These are phyloP conservation scores for Columba janthina DNA, from an alignment of 2,113 vertebrate species.

Conservation along the genomic window DNA sequence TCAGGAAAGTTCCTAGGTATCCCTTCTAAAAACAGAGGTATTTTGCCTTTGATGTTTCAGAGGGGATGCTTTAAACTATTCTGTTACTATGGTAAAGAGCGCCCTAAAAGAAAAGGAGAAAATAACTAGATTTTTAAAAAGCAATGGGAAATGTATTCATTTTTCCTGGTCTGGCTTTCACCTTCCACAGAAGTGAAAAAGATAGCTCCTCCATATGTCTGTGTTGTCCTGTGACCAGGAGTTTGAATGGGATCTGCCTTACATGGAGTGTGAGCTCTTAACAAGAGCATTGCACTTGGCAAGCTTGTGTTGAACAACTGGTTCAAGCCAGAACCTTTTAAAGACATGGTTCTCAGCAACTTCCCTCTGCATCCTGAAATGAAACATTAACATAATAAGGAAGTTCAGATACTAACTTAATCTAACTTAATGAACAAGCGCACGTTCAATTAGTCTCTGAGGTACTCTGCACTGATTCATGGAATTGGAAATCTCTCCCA, in stretches of 20 bases:
- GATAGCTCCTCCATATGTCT: background rate
- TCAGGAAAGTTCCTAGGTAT: background rate
- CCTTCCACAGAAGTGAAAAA: background rate
- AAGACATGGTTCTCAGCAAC: constrained; percentile 21
- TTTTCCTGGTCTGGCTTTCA: background rate
- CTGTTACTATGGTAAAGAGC: background rate
- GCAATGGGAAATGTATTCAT: background rate
- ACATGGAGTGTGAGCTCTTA: background rate
- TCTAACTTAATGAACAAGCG: constrained; percentile 45
- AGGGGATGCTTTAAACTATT: background rate
- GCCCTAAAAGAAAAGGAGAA: background rate
- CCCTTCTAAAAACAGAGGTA: background rate
- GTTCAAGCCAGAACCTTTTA: constrained; percentile 30
- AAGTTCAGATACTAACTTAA: constrained; percentile 50
- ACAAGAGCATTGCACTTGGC: background rate
- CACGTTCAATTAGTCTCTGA: constrained; percentile 35
- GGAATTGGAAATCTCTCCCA: constrained; percentile 38
- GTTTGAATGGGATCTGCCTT: constrained; percentile 26
- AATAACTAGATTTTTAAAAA: background rate
- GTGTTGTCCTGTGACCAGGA: background rate
- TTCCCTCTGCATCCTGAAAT: constrained; percentile 37
- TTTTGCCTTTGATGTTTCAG: background rate
- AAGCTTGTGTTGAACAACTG: background rate
- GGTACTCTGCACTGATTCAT: constrained; percentile 17
- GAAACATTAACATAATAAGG: constrained; percentile 59